These are phyloP conservation scores for Circaetus cinerascens DNA, from an alignment of 2,113 vertebrate genomes.

Conservation along the genomic window DNA sequence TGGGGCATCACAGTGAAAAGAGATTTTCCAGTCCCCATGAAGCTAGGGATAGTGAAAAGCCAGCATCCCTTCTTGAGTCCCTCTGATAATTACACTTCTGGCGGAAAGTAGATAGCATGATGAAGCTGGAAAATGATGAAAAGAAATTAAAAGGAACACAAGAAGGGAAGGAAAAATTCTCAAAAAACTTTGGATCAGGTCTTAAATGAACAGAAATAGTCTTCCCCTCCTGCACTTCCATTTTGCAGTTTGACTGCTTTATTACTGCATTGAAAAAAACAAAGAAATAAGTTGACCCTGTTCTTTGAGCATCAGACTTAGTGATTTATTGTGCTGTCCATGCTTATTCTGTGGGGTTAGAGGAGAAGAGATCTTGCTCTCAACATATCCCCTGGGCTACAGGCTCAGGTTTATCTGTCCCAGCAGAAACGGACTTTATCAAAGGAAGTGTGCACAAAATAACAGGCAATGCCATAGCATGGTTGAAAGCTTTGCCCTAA, in stretches of 20 bases:
- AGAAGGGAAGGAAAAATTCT: too few relatives aligned
- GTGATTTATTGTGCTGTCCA: neutral
- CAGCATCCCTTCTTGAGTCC: neutral
- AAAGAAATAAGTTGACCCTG: neutral
- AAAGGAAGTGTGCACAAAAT: neutral
- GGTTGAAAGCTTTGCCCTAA: neutral
- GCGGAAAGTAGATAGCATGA: neutral
- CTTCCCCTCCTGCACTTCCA: neutral
- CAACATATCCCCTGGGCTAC: neutral
- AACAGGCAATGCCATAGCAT: neutral
- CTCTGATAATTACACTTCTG: neutral
- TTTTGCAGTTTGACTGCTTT: neutral
- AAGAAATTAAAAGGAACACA: neutral
- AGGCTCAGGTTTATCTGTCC: neutral
- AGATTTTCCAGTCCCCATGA: neutral
- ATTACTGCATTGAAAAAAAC: neutral
- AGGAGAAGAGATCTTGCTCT: neutral
- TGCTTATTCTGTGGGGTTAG: neutral
- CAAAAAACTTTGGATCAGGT: neutral
- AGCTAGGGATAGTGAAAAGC: neutral
- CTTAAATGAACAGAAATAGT: neutral
- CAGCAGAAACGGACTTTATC: neutral
- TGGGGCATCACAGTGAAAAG: neutral
- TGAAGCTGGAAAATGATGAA: neutral
- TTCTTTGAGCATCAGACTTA: neutral